phyloP scores from a whole-genome alignment of 2,888 invertebrate genomes.

The Caenorhabditis angaria region DNA sequence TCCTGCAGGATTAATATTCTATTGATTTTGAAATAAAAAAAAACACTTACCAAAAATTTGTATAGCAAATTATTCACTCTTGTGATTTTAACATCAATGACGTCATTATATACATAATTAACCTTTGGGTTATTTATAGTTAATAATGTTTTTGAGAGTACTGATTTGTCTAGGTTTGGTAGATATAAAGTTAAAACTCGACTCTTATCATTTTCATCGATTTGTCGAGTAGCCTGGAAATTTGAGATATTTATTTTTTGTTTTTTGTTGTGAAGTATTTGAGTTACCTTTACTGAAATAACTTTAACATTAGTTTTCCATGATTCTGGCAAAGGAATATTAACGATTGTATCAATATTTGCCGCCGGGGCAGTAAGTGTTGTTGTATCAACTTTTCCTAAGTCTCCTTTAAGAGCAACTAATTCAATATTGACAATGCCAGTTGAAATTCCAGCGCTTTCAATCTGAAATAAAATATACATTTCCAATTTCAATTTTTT shows the following conservation, averaged over 20 bases:
- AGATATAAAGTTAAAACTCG: neutral
- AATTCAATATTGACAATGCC: neutral
- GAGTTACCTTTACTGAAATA: neutral
- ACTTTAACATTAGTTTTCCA: neutral
- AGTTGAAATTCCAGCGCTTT: neutral
- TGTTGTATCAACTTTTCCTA: neutral
- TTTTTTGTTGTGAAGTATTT: too few species aligned
- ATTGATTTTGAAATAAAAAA: neutral
- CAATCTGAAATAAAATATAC: slow-evolving; percentile 2
- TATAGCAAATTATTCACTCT: neutral
- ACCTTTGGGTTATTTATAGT: neutral
- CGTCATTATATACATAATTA: neutral
- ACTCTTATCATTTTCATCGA: neutral
- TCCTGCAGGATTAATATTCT: neutral
- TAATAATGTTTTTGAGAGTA: neutral
- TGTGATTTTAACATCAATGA: neutral
- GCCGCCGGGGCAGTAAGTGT: neutral
- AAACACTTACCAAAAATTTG: neutral
- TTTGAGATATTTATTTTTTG: neutral
- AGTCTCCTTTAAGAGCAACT: neutral
- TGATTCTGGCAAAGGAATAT: neutral
- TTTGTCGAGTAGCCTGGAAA: neutral
- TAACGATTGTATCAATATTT: neutral
- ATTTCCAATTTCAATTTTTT: too few species aligned
- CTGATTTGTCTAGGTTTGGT: neutral